phyloP scores from a whole-genome alignment of 1,140 invertebrate species.

The Bradynema listronoti region DNA sequence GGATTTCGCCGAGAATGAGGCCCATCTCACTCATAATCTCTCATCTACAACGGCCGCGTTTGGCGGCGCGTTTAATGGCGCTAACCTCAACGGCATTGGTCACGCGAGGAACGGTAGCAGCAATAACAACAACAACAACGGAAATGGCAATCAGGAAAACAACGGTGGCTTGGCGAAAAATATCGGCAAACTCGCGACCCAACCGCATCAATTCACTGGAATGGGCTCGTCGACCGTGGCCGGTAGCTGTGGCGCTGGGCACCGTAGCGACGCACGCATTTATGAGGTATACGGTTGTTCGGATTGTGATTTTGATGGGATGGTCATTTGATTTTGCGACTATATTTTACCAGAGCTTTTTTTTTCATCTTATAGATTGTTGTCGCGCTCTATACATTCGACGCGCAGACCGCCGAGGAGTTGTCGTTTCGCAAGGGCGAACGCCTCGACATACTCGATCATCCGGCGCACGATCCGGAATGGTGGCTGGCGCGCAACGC shows the following conservation, averaged over 20 bases:
- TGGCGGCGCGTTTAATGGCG: not conserved
- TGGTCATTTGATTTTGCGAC: no score
- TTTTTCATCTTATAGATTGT: constrained; percentile 72
- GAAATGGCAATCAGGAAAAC: no score
- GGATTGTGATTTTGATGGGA: no score
- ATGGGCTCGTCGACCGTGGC: constrained; percentile 4
- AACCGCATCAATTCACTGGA: constrained; percentile 11
- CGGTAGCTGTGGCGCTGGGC: not conserved
- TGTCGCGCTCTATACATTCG: constrained; percentile 83
- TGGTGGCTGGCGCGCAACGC: constrained; percentile 89
- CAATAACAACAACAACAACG: constrained; percentile 5
- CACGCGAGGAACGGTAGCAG: not conserved
- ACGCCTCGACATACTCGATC: constrained; percentile 78
- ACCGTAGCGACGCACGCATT: no score
- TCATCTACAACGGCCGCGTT: no score
- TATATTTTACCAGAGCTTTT: constrained; percentile 14
- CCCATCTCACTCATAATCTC: no score
- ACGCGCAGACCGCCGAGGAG: constrained; percentile 82
- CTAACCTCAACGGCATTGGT: not conserved
- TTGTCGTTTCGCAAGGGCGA: constrained; percentile 62
- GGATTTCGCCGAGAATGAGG: not conserved
- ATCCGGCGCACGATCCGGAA: constrained; percentile 89
- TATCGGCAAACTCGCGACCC: constrained; percentile 7
- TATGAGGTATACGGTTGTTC: constrained; percentile 36
- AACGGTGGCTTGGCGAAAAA: no score